Percentiles rank a stretch among this genome's conserved stretches.
Conservation (phyloP, 2,797 vertebrate genomes). For the Silurus lanzhouensis region DNA sequence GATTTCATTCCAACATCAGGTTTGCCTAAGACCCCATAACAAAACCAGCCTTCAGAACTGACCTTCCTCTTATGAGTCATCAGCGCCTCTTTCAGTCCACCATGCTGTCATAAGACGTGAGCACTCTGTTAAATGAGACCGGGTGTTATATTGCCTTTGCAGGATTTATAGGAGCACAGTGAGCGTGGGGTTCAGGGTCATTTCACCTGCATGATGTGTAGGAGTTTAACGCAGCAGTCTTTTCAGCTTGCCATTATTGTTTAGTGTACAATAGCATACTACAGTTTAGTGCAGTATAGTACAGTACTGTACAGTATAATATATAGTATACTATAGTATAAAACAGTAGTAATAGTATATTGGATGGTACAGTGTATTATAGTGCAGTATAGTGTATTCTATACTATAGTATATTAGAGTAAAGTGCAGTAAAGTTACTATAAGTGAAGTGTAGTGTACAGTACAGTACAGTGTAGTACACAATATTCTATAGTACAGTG, state of each 20-base stretch:
- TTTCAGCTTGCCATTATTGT: not conserved
- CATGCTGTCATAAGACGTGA: slow-evolving; percentile 7
- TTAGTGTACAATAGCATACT: not conserved
- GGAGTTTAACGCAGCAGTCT: not conserved
- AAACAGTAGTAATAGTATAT: not conserved
- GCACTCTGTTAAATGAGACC: slow-evolving; percentile 8
- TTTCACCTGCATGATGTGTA: not conserved
- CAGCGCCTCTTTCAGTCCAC: not conserved
- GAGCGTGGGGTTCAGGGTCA: not conserved
- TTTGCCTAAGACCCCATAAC: not conserved
- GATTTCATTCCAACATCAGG: not conserved
- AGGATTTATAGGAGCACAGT: not conserved
- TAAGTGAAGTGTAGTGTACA: too few relatives aligned
- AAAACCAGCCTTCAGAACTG: not conserved
- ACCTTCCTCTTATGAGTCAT: slow-evolving; percentile 12
- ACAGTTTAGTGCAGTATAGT: not conserved
- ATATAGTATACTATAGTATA: not conserved
- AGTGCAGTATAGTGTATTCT: too few relatives aligned
- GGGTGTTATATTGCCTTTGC: not conserved
- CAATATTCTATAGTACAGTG: too few relatives aligned
- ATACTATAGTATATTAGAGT: too few relatives aligned
- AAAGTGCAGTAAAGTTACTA: too few relatives aligned
- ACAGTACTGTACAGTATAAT: too few relatives aligned
- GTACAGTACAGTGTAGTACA: too few relatives aligned
- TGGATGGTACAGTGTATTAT: too few relatives aligned